phyloP scores from a whole-genome alignment of 2,113 vertebrate species.

The Alexandromys fortis region DNA sequence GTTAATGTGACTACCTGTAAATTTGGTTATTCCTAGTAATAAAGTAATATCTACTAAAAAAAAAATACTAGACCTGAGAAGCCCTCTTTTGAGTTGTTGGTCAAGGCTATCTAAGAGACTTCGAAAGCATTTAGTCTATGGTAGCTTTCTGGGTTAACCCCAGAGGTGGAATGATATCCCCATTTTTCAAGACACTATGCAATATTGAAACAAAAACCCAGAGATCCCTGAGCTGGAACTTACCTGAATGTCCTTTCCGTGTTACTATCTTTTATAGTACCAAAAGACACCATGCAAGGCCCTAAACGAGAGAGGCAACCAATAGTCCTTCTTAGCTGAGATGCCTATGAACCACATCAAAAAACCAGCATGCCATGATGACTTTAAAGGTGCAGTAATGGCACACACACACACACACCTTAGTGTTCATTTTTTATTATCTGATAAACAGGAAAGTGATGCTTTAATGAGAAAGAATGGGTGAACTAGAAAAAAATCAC shows the following conservation, averaged over 20 bases:
- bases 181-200: neutral
- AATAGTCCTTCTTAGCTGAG: too few species aligned
- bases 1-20: too few species aligned
- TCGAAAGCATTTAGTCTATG: neutral
- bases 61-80: neutral
- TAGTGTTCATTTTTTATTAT: neutral
- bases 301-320: too few species aligned
- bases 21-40: too few species aligned
- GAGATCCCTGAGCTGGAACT: neutral
- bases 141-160: neutral
- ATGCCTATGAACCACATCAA: neutral
- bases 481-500: neutral
- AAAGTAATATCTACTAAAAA: too few species aligned
- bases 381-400: neutral
- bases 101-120: neutral
- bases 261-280: neutral
- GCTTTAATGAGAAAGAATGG: neutral
- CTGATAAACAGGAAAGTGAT: neutral
- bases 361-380: neutral
- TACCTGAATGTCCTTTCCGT: neutral
- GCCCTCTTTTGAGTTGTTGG: neutral
- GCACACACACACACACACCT: neutral
- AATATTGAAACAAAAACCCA: neutral
- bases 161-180: neutral
- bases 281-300: neutral